Evolutionary conservation across 2,113 vertebrate species (phyloP).

Genomic region (Nanger granti): DNA sequence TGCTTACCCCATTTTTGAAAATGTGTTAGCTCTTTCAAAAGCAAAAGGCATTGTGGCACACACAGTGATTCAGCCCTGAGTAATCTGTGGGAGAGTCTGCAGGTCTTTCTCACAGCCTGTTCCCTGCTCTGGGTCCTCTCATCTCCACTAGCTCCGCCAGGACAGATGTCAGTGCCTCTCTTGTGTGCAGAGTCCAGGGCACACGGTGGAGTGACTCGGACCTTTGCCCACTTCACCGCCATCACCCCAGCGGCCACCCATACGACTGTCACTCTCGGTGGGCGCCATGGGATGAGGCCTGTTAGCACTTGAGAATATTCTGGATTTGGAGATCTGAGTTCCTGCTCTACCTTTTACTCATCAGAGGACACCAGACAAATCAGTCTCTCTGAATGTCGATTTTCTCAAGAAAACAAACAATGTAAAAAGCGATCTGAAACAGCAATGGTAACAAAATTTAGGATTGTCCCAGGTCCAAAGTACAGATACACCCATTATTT

Average conservation of each 20-base stretch:
- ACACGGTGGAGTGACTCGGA: fast-evolving
- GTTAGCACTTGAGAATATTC: fast-evolving
- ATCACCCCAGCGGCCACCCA: fast-evolving
- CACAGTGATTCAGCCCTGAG: background rate
- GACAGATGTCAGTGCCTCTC: background rate
- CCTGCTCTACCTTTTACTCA: background rate
- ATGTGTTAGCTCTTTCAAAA: background rate
- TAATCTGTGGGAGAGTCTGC: background rate
- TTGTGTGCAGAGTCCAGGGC: background rate
- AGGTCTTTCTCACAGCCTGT: fast-evolving
- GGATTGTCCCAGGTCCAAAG: background rate
- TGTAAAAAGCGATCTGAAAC: background rate
- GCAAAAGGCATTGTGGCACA: background rate
- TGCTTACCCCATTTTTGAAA: background rate
- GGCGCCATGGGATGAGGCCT: background rate
- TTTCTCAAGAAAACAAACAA: background rate
- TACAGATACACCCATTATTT: background rate
- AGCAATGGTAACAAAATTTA: too few species aligned
- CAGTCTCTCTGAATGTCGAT: background rate
- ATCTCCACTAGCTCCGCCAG: background rate
- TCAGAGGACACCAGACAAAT: background rate
- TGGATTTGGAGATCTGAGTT: background rate
- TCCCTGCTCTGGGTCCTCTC: background rate
- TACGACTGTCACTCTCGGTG: fast-evolving
- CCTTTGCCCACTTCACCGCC: background rate